These are phyloP conservation scores for Tupaia chinensis DNA, from an alignment of 2,113 vertebrate species.

Conservation along the genomic window DNA sequence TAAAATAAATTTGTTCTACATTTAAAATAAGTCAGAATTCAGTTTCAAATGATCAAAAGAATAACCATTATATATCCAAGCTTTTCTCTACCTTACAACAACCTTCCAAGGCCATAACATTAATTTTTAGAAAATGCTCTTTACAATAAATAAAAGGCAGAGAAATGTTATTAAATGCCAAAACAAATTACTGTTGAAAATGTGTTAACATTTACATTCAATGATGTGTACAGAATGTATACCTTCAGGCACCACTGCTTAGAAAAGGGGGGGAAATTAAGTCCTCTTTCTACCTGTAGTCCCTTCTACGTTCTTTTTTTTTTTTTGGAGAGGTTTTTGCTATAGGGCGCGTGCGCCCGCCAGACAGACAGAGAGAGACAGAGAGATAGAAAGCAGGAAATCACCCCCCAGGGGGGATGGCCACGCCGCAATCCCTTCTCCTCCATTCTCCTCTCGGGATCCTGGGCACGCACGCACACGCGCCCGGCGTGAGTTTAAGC, in stretches of 20 bases:
- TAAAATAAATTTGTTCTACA: slow-evolving; percentile 8
- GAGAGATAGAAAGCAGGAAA: too few relatives aligned
- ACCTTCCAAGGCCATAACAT: not conserved
- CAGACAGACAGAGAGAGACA: too few relatives aligned
- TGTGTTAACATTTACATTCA: not conserved
- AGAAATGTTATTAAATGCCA: not conserved
- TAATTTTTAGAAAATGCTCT: slow-evolving; percentile 21
- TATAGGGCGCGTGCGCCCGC: too few relatives aligned
- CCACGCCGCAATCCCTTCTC: too few relatives aligned
- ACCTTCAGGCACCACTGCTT: not conserved
- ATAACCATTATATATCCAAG: not conserved
- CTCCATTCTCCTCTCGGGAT: too few relatives aligned
- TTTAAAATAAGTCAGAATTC: slow-evolving; percentile 44
- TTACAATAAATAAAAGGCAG: slow-evolving; percentile 26
- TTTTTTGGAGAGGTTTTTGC: too few relatives aligned
- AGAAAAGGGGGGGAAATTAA: not conserved
- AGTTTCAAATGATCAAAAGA: slow-evolving; percentile 28
- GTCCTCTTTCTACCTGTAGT: not conserved
- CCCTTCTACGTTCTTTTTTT: not conserved
- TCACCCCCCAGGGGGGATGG: too few relatives aligned
- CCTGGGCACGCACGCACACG: too few relatives aligned
- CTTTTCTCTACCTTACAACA: not conserved
- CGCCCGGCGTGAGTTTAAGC: too few relatives aligned
- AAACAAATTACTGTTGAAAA: slow-evolving; percentile 40
- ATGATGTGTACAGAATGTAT: not conserved